These are phyloP conservation scores for Coenonympha arcania DNA, from an alignment of 2,888 invertebrate species.

Conservation along the genomic window DNA sequence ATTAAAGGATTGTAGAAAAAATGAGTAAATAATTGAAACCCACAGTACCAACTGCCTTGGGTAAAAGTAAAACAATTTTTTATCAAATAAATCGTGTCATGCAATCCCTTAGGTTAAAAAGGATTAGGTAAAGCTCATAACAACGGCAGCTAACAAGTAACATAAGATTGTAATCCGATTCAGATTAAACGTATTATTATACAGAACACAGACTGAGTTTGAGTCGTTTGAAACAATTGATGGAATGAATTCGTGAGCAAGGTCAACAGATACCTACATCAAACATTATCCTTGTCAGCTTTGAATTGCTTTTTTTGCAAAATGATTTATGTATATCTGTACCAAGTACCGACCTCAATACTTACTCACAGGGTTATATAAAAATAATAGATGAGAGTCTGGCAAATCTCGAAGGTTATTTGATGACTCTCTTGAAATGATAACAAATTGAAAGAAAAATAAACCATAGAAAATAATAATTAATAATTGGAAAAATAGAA, in stretches of 20 bases:
- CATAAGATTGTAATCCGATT: constrained; percentile 49
- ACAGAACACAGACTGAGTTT: not conserved
- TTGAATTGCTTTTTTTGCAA: constrained; percentile 24
- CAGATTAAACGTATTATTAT: not conserved
- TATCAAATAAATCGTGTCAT: too few relatives aligned
- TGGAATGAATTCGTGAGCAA: constrained; percentile 38
- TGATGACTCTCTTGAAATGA: too few relatives aligned
- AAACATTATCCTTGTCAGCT: constrained; percentile 33
- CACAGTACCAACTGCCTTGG: too few relatives aligned
- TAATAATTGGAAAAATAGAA: too few relatives aligned
- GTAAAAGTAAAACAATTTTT: too few relatives aligned
- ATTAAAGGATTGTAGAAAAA: too few relatives aligned
- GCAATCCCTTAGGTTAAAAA: too few relatives aligned
- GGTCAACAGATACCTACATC: constrained; percentile 32
- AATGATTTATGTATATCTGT: constrained; percentile 18
- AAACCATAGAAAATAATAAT: too few relatives aligned
- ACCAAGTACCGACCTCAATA: not conserved
- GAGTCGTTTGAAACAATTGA: constrained; percentile 44
- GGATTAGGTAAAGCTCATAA: too few relatives aligned
- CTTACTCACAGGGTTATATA: not conserved
- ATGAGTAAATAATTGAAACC: too few relatives aligned
- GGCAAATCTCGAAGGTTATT: not conserved
- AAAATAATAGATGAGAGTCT: not conserved
- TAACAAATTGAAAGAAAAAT: too few relatives aligned
- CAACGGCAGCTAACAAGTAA: too few relatives aligned